Evolutionary conservation across 1,140 invertebrate genomes (phyloP), one percentile per base, ranked within the genome.

Genomic region (Geopemphigus sp.): DNA sequence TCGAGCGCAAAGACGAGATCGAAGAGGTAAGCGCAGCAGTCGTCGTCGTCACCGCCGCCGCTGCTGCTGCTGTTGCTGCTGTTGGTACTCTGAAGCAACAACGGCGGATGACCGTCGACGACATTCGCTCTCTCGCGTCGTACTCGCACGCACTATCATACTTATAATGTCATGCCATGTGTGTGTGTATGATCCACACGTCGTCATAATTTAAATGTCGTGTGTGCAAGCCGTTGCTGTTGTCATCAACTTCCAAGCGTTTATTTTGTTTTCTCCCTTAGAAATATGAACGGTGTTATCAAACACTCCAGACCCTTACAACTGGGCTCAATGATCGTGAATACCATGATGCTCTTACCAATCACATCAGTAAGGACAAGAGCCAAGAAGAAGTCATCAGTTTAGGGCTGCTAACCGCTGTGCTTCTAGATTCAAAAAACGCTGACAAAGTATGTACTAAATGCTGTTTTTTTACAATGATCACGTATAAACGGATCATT

Each of bases 261-360:
- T 64, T 53, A 64, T 72, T 81, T 53, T 72, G 82, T 83, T 83
- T 82, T 85, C 84, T 83, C 83, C 91, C 89, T 80, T 89, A 97
- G 95, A 95, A 94, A 90, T 93, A 95, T 83, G 94, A 96, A 85
- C 90, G 91, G 84, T 92, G 92, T 83, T 94, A 93, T 85, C 87
- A 87, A 81, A 89, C 88, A 83, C 87, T 97, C 74, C 92, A 93
- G 85, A 90, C 88, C 83, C 86, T 97, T 81, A 91, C 92, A 39
- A 87, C 90, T 80, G 94, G 93, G 80, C 88, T 95, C 81, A 95
- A 93, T 80, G 96, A 98, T 85, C 95, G 97, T 85, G 96, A 98
- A 87, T 91, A 92, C 81, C 95, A 97, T 84, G 95, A 98, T 86
- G 92, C 91, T 15, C 87, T 98, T 15, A 95, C 93, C 84, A 94